These are phyloP conservation scores for Columba livia DNA, from an alignment of 2,113 vertebrate genomes.

Conservation along the genomic window DNA sequence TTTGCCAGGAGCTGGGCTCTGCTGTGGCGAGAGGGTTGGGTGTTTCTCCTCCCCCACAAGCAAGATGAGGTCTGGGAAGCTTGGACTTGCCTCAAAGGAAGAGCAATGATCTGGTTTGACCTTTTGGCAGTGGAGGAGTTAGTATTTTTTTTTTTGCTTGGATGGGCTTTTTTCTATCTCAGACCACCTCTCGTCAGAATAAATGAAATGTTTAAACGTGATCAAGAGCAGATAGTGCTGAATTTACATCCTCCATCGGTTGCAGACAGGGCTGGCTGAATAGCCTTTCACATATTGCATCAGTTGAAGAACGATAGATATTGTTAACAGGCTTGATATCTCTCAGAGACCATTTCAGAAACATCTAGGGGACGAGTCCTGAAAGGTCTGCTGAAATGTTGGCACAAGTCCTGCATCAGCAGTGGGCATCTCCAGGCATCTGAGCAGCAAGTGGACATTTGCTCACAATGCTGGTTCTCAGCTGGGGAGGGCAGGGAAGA, in stretches of 20 bases:
- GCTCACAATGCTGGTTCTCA: rapidly evolving
- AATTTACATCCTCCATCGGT: not conserved
- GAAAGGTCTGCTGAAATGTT: not conserved
- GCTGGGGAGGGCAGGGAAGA: not conserved
- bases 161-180: not conserved
- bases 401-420: not conserved
- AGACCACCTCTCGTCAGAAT: not conserved
- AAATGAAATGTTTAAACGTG: not conserved
- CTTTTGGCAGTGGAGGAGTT: not conserved
- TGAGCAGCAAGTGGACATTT: not conserved
- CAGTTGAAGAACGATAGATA: not conserved
- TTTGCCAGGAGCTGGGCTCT: not conserved
- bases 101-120: not conserved
- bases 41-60: not conserved
- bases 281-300: not conserved
- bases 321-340: not conserved
- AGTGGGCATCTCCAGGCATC: not conserved
- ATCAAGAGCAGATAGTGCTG: not conserved
- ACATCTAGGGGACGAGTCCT: not conserved
- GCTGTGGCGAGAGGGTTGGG: rapidly evolving
- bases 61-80: not conserved
- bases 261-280: not conserved
- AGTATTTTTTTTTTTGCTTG: not conserved
- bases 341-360: not conserved
- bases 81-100: not conserved